A percentile compares a stretch with the other conserved stretches of the same genome.
These are phyloP conservation scores for Drosophila punjabiensis DNA, from an alignment of 1,140 invertebrate genomes.

Conservation along the genomic window DNA sequence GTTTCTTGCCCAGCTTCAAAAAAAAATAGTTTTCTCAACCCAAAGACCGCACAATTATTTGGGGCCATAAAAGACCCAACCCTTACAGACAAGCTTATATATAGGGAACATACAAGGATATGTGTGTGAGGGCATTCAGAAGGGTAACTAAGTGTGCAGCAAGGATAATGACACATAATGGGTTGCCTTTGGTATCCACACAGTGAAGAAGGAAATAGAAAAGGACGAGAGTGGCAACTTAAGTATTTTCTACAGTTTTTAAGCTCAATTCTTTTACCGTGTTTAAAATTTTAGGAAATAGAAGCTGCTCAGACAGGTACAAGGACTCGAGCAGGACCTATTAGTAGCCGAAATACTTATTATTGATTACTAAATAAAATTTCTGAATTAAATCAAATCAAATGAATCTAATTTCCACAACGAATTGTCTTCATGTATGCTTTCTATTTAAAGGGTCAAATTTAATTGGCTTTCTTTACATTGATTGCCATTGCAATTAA, in stretches of 20 bases:
- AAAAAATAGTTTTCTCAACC: constrained; percentile 34
- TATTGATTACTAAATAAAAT: neutral
- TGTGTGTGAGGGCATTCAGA: neutral
- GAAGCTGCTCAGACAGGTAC: too few species aligned
- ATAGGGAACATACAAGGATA: neutral
- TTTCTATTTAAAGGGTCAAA: neutral
- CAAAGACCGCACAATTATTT: constrained; percentile 38
- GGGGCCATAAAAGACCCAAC: constrained; percentile 26
- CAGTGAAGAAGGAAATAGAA: neutral
- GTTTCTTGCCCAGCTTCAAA: constrained; percentile 7
- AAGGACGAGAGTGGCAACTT: too few species aligned
- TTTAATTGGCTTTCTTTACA: neutral
- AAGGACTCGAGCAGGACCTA: neutral
- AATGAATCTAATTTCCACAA: neutral
- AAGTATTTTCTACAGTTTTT: neutral
- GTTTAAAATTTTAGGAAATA: neutral
- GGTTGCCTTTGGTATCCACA: neutral
- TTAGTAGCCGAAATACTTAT: neutral
- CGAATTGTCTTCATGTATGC: too few species aligned
- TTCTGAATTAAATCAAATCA: neutral
- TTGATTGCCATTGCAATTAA: neutral
- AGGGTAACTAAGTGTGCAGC: constrained; percentile 26
- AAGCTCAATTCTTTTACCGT: neutral
- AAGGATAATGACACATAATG: constrained; percentile 29
- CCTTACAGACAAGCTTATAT: neutral